phyloP scores from a whole-genome alignment of 2,113 vertebrate species.

The Strigops habroptila region DNA sequence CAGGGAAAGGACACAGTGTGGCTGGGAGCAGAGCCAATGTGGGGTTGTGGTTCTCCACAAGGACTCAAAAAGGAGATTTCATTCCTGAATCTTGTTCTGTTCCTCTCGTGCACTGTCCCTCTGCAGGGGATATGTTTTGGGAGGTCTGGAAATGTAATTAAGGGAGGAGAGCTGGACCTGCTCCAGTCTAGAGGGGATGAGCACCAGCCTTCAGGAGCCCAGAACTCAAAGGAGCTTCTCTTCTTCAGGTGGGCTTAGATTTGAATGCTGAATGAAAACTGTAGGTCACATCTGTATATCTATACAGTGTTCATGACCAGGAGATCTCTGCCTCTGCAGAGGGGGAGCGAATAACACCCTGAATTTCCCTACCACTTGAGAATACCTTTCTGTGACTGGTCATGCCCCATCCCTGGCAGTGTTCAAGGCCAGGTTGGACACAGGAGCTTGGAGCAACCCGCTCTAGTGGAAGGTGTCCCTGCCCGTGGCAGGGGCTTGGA shows the following conservation, averaged over 20 bases:
- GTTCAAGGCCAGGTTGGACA: background rate
- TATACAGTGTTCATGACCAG: background rate
- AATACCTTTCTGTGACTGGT: background rate
- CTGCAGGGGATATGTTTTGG: background rate
- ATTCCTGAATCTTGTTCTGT: background rate
- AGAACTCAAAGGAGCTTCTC: background rate
- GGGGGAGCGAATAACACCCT: background rate
- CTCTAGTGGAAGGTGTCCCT: background rate
- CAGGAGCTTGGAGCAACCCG: background rate
- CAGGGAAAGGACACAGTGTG: accelerated
- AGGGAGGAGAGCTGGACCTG: background rate
- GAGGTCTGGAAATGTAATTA: background rate
- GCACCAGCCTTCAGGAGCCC: background rate
- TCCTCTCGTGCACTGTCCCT: background rate
- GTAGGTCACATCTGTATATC: accelerated
- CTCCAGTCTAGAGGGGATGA: background rate
- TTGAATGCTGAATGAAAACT: background rate
- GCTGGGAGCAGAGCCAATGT: background rate
- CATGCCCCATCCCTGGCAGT: accelerated
- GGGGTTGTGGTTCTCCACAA: background rate
- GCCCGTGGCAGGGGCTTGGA: background rate
- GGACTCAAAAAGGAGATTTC: background rate
- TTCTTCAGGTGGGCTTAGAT: background rate
- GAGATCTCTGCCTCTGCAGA: background rate
- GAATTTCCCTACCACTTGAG: background rate